Base-by-base conservation (phyloP, 1,140 invertebrate genomes). In the Drosophila saltans region DNA sequence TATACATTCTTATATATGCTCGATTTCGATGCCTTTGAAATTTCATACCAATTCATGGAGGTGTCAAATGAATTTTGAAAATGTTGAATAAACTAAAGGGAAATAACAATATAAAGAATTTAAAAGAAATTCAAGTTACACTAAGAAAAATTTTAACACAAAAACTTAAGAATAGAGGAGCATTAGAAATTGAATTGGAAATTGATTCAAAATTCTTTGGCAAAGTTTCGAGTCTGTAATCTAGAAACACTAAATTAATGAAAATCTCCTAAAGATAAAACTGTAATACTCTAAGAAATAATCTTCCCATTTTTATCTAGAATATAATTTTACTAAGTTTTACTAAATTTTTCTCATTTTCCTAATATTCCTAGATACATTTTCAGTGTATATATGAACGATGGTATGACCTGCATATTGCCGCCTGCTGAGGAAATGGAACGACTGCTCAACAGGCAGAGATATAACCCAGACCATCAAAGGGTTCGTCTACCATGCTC, bases 391-490 rank as follows among this genome's bases (percentile, higher is more conserved):
- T 36, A 3, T 36, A 36, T 30, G 28, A 30, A 2, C 28, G 45
- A 9, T 24, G 45, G 16, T 21, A 48, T 26, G 45, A 52, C 8
- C 45, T 24, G 16, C 21, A 30, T 48, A 63, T 55, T 30, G 4
- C 9, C 30, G 41, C 84, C 77, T 80, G 84, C 84, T 81, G 84
- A 55, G 85, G 74, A 88, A 78, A 48, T 88, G 76, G 77, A 89
- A 73, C 84, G 68, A 68, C 69, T 1, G 69, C 66, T 60, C 69
- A 81, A 79, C 74, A 75, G 72, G 76, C 75, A 52, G 30, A 16
- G 24, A 36, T 30, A 43, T 21, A 24, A 61, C 62, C 45, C 67
- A 43, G 16, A 28, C n/a, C 24, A 36, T 43, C 36, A 83, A 84
- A 80, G 78, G 65, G 71, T 81, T 75, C 69, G 60, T 9, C 55